Conservation (phyloP, 1,140 invertebrate genomes). For the Oncopodura yosiiana region DNA sequence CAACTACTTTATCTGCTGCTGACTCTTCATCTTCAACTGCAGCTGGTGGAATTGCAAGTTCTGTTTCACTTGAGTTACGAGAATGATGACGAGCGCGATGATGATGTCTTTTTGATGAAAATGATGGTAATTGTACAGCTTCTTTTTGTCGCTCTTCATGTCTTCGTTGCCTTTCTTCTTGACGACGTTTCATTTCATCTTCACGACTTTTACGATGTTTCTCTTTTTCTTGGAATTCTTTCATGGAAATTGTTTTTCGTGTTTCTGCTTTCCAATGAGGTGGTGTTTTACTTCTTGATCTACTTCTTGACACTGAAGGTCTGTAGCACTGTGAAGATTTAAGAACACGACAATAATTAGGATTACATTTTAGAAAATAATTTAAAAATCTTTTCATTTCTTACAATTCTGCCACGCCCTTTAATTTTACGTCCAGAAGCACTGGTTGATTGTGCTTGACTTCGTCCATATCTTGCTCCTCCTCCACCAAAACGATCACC, state of each 20-base stretch:
- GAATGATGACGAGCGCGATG: background rate
- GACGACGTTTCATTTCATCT: constrained; percentile 51
- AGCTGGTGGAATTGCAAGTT: too few relatives aligned
- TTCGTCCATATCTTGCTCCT: constrained; percentile 7
- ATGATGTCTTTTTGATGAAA: constrained; percentile 6
- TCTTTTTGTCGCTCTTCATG: constrained; percentile 44
- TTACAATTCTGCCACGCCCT: constrained; percentile 77
- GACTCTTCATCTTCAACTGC: constrained; percentile 2
- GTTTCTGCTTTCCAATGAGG: constrained; percentile 82
- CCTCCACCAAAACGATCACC: background rate
- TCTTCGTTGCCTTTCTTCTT: constrained; percentile 49
- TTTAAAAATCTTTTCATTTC: constrained; percentile 38
- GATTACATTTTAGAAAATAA: background rate
- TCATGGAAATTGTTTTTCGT: constrained; percentile 61
- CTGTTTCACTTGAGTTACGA: constrained; percentile 1
- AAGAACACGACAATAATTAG: constrained; percentile 7
- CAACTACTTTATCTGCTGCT: constrained; percentile 7
- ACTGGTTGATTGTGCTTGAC: constrained; percentile 20
- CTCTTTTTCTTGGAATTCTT: constrained; percentile 60
- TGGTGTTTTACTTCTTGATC: constrained; percentile 72
- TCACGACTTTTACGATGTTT: constrained; percentile 51
- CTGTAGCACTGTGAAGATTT: constrained; percentile 57
- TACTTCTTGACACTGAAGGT: constrained; percentile 56
- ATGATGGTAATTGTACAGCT: background rate
- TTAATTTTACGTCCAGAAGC: constrained; percentile 70